A percentile compares a stretch with the other conserved stretches of the same genome.
phyloP scores from a whole-genome alignment of 2,888 invertebrate genomes.

The Drosophila flavopinicola region DNA sequence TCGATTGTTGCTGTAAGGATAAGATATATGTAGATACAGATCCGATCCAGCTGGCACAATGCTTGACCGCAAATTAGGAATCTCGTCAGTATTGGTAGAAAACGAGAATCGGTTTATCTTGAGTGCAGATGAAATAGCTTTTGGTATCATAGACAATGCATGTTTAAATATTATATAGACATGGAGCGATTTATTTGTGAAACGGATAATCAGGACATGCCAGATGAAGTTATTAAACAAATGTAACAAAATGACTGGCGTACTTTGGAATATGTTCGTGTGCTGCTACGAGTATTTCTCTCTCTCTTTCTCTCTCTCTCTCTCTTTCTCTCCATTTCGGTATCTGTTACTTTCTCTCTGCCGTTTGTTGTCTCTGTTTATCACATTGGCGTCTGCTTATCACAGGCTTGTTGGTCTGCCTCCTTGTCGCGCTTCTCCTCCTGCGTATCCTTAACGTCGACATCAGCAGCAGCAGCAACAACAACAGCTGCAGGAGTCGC shows the following conservation, averaged over 20 bases:
- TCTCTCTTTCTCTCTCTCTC: constrained; percentile 4
- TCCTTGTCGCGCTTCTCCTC: not conserved
- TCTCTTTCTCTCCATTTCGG: too few relatives aligned
- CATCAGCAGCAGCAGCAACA: too few relatives aligned
- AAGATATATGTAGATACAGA: not conserved
- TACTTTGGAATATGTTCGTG: constrained; percentile 47
- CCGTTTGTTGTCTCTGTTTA: constrained; percentile 16
- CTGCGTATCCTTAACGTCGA: not conserved
- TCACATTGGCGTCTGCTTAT: constrained; percentile 35
- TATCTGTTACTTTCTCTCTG: too few relatives aligned
- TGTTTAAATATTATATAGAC: not conserved
- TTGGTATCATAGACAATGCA: not conserved
- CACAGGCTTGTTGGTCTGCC: constrained; percentile 4
- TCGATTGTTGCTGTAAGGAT: too few relatives aligned
- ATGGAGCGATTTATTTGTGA: constrained; percentile 44
- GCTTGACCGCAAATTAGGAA: too few relatives aligned
- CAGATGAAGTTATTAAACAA: too few relatives aligned
- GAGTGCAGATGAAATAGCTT: too few relatives aligned
- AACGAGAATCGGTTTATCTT: too few relatives aligned
- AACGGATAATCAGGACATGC: constrained; percentile 29
- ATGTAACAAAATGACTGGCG: constrained; percentile 36
- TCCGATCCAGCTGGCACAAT: too few relatives aligned
- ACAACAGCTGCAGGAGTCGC: not conserved
- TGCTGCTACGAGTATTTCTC: constrained; percentile 21
- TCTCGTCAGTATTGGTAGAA: too few relatives aligned